phyloP scores from a whole-genome alignment of 2,797 vertebrate species.

The Anabacerthia variegaticeps region DNA sequence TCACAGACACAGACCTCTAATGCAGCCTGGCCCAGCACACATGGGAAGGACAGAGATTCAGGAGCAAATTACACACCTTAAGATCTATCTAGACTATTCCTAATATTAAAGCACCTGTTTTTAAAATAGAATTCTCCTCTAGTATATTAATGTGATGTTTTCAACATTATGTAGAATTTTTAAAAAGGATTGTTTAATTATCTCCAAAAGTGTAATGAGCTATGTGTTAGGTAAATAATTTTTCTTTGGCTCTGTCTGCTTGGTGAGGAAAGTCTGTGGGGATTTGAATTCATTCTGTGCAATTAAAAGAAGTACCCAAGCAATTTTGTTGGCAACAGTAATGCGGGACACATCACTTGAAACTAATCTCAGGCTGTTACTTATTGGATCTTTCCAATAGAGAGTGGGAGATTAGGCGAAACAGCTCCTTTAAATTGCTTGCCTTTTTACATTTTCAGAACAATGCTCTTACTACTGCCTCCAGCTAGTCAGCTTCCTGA shows the following conservation, averaged over 20 bases:
- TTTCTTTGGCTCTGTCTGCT: neutral
- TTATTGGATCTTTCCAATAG: neutral
- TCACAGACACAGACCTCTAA: neutral
- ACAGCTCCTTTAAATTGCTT: neutral
- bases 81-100: neutral
- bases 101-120: neutral
- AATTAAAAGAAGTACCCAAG: constrained; percentile 43
- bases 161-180: neutral
- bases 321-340: neutral
- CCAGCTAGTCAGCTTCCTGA: neutral
- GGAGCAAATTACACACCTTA: neutral
- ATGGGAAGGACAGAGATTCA: neutral
- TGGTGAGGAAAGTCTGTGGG: neutral
- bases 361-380: neutral
- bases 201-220: neutral
- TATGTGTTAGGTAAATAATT: neutral
- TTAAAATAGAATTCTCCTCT: neutral
- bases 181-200: neutral
- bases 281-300: neutral
- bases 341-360: neutral
- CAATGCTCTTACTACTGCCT: neutral
- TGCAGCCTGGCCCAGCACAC: neutral
- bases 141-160: neutral
- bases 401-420: neutral
- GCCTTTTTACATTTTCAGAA: neutral